Conservation (phyloP, 2,797 vertebrate species). For the Cryptoprocta ferox region DNA sequence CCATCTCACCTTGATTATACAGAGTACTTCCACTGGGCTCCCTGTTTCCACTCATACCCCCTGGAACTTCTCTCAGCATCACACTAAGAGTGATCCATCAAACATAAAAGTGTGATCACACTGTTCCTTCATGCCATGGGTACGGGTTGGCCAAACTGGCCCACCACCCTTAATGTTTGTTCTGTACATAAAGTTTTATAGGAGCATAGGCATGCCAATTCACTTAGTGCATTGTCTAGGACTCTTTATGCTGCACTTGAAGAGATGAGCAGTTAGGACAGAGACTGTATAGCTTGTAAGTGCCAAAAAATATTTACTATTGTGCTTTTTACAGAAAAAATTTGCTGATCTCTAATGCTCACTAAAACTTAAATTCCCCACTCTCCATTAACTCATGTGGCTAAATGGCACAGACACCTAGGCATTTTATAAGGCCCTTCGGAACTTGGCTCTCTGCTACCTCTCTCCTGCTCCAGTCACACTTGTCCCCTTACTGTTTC, state of each 20-base stretch:
- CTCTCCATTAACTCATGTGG: background rate
- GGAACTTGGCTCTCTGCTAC: background rate
- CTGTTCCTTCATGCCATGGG: background rate
- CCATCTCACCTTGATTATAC: background rate
- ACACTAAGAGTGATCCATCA: background rate
- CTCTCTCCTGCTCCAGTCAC: background rate
- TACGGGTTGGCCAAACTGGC: background rate
- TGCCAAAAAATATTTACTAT: background rate
- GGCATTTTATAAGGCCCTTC: background rate
- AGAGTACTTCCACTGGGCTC: background rate
- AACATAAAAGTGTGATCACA: background rate
- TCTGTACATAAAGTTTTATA: background rate
- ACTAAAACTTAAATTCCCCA: background rate
- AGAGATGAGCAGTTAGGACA: background rate
- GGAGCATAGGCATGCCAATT: background rate
- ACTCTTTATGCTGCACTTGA: background rate
- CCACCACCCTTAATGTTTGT: background rate
- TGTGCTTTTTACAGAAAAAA: background rate
- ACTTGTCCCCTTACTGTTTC: background rate
- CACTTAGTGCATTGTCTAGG: background rate
- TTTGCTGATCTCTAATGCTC: background rate
- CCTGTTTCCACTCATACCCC: background rate
- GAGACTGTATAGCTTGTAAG: background rate
- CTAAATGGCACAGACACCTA: background rate
- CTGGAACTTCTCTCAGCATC: too few species aligned